Conservation (phyloP, 1,140 invertebrate genomes). For the Lucilia cuprina region DNA sequence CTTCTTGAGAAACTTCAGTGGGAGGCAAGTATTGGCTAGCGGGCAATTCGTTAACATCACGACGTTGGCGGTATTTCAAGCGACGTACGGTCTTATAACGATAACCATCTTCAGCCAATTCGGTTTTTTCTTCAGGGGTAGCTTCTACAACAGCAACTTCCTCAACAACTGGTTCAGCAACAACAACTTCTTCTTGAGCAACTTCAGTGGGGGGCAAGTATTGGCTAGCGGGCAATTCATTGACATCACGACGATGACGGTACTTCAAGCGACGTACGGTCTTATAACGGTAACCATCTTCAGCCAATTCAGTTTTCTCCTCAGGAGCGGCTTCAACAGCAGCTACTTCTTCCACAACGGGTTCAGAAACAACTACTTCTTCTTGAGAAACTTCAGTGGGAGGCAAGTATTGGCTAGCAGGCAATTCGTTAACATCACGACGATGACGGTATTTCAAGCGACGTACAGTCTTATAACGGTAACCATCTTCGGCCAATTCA, state of each 20-base stretch:
- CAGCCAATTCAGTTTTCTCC: conserved; percentile 39
- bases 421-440: conserved; percentile 49
- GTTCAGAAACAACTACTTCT: conserved; percentile 48
- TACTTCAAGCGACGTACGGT: conserved; percentile 44
- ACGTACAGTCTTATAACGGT: conserved; percentile 54
- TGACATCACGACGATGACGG: conserved; percentile 52
- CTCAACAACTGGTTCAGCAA: neutral
- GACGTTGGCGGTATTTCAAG: conserved; percentile 44
- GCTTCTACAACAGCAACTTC: conserved; percentile 13
- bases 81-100: conserved; percentile 46
- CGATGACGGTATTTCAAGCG: conserved; percentile 49
- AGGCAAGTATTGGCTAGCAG: conserved; percentile 47
- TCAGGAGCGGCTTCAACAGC: neutral
- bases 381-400: conserved; percentile 40
- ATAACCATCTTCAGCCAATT: conserved; percentile 44
- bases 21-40: conserved; percentile 49
- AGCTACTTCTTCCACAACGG: conserved; percentile 19
- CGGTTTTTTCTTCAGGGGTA: conserved; percentile 25
- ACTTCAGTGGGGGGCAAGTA: conserved; percentile 41
- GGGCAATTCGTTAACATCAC: conserved; percentile 45
- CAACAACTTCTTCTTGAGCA: conserved; percentile 39
- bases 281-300: conserved; percentile 53
- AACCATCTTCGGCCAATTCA: conserved; percentile 48
- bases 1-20: conserved; percentile 39
- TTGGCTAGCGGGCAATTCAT: conserved; percentile 46